These are phyloP conservation scores for Crioceris asparagi DNA, from an alignment of 2,888 invertebrate species.

Conservation along the genomic window DNA sequence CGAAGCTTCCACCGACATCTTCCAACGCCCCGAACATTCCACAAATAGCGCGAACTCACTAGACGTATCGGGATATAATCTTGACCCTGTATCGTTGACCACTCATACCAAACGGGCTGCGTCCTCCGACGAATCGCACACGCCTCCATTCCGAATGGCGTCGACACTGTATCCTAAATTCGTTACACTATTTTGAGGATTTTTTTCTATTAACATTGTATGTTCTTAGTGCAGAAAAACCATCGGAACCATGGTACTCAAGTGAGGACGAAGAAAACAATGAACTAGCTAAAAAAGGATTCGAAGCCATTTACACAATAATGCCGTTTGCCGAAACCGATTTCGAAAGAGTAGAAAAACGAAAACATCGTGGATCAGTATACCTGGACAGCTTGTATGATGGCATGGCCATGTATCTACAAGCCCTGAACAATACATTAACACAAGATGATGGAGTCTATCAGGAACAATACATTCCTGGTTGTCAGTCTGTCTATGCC, in stretches of 20 bases:
- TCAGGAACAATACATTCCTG: slow-evolving; percentile 50
- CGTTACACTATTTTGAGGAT: too few species aligned
- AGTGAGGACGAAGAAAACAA: slow-evolving; percentile 75
- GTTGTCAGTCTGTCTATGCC: slow-evolving; percentile 67
- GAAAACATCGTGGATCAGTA: slow-evolving; percentile 49
- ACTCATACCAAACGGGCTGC: too few species aligned
- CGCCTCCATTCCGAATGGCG: too few species aligned
- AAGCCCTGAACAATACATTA: slow-evolving; percentile 82
- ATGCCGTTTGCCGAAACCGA: slow-evolving; percentile 69
- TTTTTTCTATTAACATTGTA: neutral
- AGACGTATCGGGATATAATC: too few species aligned
- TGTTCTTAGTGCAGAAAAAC: slow-evolving; percentile 26
- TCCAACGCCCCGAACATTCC: too few species aligned
- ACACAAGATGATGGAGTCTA: slow-evolving; percentile 28
- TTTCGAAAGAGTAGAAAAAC: slow-evolving; percentile 58
- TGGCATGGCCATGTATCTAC: slow-evolving; percentile 85
- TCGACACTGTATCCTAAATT: too few species aligned
- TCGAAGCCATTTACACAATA: slow-evolving; percentile 77
- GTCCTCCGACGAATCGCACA: too few species aligned
- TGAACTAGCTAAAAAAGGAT: slow-evolving; percentile 72
- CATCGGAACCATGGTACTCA: slow-evolving; percentile 77
- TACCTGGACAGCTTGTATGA: slow-evolving; percentile 75
- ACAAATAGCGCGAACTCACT: too few species aligned
- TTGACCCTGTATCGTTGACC: too few species aligned
- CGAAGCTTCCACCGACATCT: too few species aligned